phyloP scores from a whole-genome alignment of 2,797 vertebrate species.

The Acrossocheilus fasciatus region DNA sequence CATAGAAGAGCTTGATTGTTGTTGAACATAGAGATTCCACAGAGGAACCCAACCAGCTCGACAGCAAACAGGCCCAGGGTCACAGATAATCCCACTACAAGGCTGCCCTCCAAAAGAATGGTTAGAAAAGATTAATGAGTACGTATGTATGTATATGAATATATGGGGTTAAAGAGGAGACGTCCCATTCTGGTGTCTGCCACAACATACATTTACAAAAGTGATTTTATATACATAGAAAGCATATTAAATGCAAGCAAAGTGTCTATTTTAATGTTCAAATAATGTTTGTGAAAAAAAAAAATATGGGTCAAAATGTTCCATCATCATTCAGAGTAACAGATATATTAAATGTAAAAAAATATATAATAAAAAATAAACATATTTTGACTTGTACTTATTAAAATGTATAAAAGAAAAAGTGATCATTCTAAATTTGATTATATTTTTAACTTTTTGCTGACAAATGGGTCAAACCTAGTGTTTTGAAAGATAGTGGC shows the following conservation, averaged over 20 bases:
- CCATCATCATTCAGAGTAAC: not conserved
- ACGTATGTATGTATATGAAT: not conserved
- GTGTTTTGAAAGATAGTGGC: not conserved
- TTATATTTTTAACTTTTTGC: not conserved
- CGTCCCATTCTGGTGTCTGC: not conserved
- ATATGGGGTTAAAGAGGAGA: too few species aligned
- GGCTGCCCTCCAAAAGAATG: slow-evolving; percentile 69
- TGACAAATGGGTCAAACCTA: not conserved
- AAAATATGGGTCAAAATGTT: not conserved
- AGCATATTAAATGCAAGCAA: not conserved
- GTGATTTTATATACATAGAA: not conserved
- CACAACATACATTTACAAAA: not conserved
- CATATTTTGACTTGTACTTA: not conserved
- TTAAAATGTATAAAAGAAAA: too few species aligned
- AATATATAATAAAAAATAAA: too few species aligned
- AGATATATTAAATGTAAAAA: not conserved
- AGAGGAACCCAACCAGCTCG: slow-evolving; percentile 88
- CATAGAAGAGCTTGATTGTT: slow-evolving; percentile 87
- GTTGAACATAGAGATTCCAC: slow-evolving; percentile 92
- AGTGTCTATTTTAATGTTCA: not conserved
- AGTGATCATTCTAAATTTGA: too few species aligned
- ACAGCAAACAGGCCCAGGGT: slow-evolving; percentile 86
- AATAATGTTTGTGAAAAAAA: not conserved
- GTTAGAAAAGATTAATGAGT: not conserved
- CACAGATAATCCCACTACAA: slow-evolving; percentile 84